Evolutionary conservation across 2,888 invertebrate species (phyloP), one percentile per base, ranked within the genome.

Genomic region (Eledone cirrhosa): DNA sequence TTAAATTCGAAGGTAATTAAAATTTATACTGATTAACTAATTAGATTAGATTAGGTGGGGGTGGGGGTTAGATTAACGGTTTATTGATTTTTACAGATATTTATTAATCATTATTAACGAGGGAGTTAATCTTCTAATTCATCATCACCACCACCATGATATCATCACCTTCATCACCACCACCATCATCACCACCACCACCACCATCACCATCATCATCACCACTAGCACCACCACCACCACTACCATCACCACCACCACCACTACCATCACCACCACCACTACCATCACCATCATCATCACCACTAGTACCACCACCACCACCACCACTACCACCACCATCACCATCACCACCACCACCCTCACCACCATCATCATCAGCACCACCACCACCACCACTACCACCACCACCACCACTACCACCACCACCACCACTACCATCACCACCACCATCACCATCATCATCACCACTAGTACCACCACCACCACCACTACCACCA

Each of bases 291-390:
- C 16, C 14, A 76, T 48, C 48, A 76, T 48, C n/a, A 77, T 48
- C 48, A 77, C 77, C 11, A 77, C 48, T n/a, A 77, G 48, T 77
- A 77, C 77, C n/a, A 77, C 77, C 48, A 31, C 48, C n/a, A 77
- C 48, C 48, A 53, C 48, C 48, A 31, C 77, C 19, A 77, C 77
- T 77, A 48, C 77, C n/a, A 48, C 77, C 48, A 77, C 48, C 48
- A 77, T 48, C n/a, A 77, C 77, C 7, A 77, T 24, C 1, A 48
- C 48, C n/a, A 48, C 48, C 48, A n/a, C n/a, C n/a, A n/a, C n/a
- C n/a, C n/a, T n/a, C n/a, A n/a, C n/a, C n/a, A n/a, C n/a, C n/a
- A n/a, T n/a, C n/a, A n/a, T n/a, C n/a, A n/a, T n/a, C n/a, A n/a
- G n/a, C n/a, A n/a, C n/a, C n/a, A n/a, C n/a, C n/a, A n/a, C n/a